Percentiles rank a stretch among this genome's conserved stretches.
Evolutionary conservation across 2,797 vertebrate species (phyloP).

Genomic region (Pseudomugil gertrudae): DNA sequence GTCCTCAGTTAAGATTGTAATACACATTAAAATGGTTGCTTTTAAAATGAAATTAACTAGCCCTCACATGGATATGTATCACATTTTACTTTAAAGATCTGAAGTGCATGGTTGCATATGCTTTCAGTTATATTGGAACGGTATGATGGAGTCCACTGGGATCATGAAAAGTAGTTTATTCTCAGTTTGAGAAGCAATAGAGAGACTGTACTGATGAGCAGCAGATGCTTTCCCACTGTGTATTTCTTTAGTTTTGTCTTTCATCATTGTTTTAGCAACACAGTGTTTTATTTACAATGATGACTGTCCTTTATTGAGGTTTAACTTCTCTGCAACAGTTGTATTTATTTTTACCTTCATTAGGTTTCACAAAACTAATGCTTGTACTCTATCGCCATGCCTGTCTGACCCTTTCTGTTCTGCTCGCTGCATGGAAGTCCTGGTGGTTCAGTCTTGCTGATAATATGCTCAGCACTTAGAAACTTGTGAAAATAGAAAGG

Average conservation of each 20-base stretch:
- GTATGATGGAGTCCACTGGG: conserved; percentile 31
- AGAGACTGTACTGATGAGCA: conserved; percentile 38
- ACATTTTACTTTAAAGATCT: conserved; percentile 28
- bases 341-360: conserved; percentile 57
- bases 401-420: conserved; percentile 30
- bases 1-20: conserved; percentile 35
- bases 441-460: conserved; percentile 56
- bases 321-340: too few relatives aligned
- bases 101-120: conserved; percentile 44
- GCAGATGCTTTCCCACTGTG: conserved; percentile 35
- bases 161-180: conserved; percentile 47
- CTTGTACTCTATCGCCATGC: conserved; percentile 41
- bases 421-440: conserved; percentile 47
- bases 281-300: conserved; percentile 54
- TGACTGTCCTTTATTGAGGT: conserved; percentile 49
- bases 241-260: conserved; percentile 57
- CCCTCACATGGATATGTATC: conserved; percentile 34
- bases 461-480: conserved; percentile 62
- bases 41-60: conserved; percentile 44
- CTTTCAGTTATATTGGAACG: conserved; percentile 38
- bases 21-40: conserved; percentile 26
- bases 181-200: conserved; percentile 35
- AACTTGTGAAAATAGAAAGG: conserved; percentile 50
- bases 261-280: conserved; percentile 41
- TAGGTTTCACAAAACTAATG: conserved; percentile 68